Conservation (phyloP, 2,888 invertebrate genomes). For the Leptinotarsa rubiginosa region DNA sequence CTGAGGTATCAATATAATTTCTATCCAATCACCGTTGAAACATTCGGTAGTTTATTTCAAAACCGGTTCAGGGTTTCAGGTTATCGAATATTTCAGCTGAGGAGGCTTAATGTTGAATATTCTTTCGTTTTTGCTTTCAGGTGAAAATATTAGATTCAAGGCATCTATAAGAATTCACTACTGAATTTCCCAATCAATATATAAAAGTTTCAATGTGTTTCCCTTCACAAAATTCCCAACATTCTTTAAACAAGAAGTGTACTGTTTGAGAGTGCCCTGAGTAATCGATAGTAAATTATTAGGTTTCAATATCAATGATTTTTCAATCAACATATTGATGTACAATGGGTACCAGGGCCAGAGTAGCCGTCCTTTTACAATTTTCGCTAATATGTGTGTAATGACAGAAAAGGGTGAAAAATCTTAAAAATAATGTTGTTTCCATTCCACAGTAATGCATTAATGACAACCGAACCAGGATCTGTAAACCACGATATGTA, state of each 20-base stretch:
- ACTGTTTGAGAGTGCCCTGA: not conserved
- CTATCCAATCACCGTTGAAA: no score
- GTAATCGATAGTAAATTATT: constrained; percentile 33
- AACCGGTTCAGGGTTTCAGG: no score
- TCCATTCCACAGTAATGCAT: constrained; percentile 27
- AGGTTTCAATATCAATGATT: constrained; percentile 8
- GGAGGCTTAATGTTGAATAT: no score
- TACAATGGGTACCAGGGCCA: constrained; percentile 21
- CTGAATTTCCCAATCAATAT: not conserved
- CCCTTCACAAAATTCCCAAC: not conserved
- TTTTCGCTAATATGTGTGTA: not conserved
- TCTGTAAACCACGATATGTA: constrained; percentile 26
- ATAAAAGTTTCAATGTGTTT: not conserved
- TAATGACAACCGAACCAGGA: constrained; percentile 5
- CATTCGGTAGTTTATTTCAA: no score
- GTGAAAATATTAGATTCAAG: not conserved
- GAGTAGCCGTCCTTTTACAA: not conserved
- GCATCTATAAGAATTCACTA: not conserved
- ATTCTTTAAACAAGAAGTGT: not conserved
- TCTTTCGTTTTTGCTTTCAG: no score
- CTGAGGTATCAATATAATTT: no score
- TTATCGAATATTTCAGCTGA: no score
- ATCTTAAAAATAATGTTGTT: constrained; percentile 18
- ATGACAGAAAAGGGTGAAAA: constrained; percentile 29
- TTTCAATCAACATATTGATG: not conserved